Conservation (phyloP, 1,140 invertebrate species). For the Dendroctonus valens region DNA sequence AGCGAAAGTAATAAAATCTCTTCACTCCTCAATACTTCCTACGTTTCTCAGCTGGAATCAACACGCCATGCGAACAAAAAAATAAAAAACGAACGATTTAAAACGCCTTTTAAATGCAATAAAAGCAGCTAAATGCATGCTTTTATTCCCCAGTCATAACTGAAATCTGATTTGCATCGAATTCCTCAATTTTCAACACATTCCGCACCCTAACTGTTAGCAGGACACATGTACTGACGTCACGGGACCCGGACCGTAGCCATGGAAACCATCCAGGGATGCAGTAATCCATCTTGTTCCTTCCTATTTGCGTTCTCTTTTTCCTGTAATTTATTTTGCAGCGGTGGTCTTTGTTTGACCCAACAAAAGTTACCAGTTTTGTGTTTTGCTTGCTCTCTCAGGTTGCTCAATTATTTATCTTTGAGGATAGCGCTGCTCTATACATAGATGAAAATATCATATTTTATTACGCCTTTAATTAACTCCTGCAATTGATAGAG, state of each 20-base stretch:
- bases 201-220: conserved; percentile 28
- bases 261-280: conserved; percentile 47
- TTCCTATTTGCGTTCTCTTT: conserved; percentile 40
- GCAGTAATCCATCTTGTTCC: conserved; percentile 46
- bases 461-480: neutral
- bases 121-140: conserved; percentile 15
- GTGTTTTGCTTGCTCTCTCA: conserved; percentile 26
- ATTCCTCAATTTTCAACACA: conserved; percentile 32
- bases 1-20: no score
- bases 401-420: conserved; percentile 37
- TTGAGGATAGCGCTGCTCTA: conserved; percentile 13
- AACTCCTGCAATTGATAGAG: no score
- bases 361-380: conserved; percentile 16
- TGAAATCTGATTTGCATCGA: conserved; percentile 32
- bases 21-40: no score
- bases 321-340: conserved; percentile 44
- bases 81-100: no score
- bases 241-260: conserved; percentile 43
- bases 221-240: conserved; percentile 41
- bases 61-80: no score
- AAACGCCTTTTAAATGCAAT: neutral
- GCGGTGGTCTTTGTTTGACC: conserved; percentile 31
- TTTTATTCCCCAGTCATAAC: conserved; percentile 15
- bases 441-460: conserved; percentile 2
- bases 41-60: no score